Evolutionary conservation across 2,113 vertebrate species (phyloP).

Genomic region (Chaenogobius annularis): DNA sequence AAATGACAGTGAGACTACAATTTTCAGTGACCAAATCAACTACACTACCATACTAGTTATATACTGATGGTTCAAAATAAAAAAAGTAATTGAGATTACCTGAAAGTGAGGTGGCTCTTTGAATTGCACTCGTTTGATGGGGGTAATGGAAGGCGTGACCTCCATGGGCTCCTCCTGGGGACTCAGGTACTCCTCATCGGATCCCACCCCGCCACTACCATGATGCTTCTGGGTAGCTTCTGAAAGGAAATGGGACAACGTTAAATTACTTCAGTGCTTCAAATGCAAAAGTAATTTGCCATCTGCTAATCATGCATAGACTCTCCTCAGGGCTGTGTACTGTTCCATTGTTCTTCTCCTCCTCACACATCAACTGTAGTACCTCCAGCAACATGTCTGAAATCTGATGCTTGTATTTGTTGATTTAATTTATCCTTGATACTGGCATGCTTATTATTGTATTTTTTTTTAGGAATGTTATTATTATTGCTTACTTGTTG

Average conservation of each 20-base stretch:
- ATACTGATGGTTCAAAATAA: too few relatives aligned
- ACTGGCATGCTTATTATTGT: too few relatives aligned
- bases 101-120: constrained; percentile 86
- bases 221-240: constrained; percentile 48
- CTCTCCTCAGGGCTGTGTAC: not conserved
- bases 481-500: too few relatives aligned
- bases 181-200: constrained; percentile 87
- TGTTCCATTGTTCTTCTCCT: not conserved
- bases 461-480: too few relatives aligned
- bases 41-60: too few relatives aligned
- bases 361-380: too few relatives aligned
- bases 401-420: not conserved
- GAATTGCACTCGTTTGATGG: constrained; percentile 66
- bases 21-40: too few relatives aligned
- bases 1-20: too few relatives aligned
- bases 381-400: not conserved
- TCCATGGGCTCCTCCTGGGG: constrained; percentile 87
- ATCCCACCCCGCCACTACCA: constrained; percentile 60
- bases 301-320: constrained; percentile 1
- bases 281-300: constrained; percentile 19
- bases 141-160: constrained; percentile 52
- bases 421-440: not conserved
- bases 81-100: constrained; percentile 64
- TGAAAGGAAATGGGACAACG: constrained; percentile 28
- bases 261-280: constrained; percentile 14